Conservation (phyloP, 2,113 vertebrate species). For the Fukomys damarensis region DNA sequence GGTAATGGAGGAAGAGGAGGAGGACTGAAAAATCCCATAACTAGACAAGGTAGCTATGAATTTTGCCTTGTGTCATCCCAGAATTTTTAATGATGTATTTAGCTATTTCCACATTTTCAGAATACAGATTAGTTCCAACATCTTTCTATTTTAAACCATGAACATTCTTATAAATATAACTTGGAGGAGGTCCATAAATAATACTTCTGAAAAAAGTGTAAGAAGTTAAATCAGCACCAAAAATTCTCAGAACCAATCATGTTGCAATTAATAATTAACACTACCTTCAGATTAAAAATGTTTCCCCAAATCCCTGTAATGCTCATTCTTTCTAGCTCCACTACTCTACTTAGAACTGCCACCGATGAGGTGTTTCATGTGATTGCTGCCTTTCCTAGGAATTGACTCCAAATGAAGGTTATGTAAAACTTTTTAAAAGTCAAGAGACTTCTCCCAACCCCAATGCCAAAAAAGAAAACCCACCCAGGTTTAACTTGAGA, state of each 20-base stretch:
- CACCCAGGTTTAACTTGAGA: conserved; percentile 1
- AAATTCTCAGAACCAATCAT: neutral
- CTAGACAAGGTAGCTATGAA: neutral
- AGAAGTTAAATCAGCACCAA: neutral
- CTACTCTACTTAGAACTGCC: neutral
- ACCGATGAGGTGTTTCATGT: neutral
- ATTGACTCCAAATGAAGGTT: conserved; percentile 20
- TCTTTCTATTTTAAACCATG: neutral
- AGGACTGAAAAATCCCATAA: neutral
- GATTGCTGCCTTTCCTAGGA: neutral
- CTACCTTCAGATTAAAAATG: neutral
- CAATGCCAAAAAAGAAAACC: neutral
- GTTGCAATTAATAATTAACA: neutral
- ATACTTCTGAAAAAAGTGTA: neutral
- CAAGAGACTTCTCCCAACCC: neutral
- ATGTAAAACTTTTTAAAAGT: neutral
- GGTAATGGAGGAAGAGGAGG: neutral
- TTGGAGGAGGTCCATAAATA: neutral
- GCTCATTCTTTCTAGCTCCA: neutral
- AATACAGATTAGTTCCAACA: neutral
- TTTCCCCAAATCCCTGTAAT: neutral
- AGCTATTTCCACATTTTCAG: neutral
- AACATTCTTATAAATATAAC: neutral
- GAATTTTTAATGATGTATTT: neutral
- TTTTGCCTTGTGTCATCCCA: neutral